Conservation (phyloP, 2,888 invertebrate species). For the Nudaria mundana region DNA sequence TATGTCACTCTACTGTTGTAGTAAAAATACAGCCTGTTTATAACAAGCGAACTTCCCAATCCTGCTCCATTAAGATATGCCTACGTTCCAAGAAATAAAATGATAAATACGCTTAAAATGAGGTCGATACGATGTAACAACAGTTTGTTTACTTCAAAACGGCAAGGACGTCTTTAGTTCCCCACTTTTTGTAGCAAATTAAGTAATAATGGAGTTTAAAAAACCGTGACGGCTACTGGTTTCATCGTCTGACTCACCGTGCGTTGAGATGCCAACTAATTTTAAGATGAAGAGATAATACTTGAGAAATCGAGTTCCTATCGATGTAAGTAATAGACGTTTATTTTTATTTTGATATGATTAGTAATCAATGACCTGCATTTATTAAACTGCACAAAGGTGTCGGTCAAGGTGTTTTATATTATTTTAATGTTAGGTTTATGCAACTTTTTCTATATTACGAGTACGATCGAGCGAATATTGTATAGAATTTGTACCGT, state of each 20-base stretch:
- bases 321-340: neutral
- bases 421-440: too few relatives aligned
- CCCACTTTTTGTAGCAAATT: slow-evolving; percentile 17
- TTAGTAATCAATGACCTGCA: neutral
- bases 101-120: slow-evolving; percentile 15
- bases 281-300: slow-evolving; percentile 3
- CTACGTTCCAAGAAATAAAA: slow-evolving; percentile 10
- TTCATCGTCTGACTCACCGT: slow-evolving; percentile 24
- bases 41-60: slow-evolving; percentile 3
- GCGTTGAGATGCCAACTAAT: slow-evolving; percentile 32
- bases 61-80: slow-evolving; percentile 21
- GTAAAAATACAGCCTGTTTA: neutral
- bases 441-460: too few relatives aligned
- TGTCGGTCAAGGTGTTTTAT: neutral
- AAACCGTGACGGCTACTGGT: slow-evolving; percentile 33
- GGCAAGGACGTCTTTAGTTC: slow-evolving; percentile 26
- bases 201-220: slow-evolving; percentile 28
- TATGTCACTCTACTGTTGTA: too few relatives aligned
- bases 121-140: slow-evolving; percentile 16
- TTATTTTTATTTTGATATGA: neutral
- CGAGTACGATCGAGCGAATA: too few relatives aligned
- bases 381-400: neutral
- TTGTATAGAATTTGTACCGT: neutral
- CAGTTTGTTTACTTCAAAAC: slow-evolving; percentile 25
- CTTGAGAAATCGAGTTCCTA: neutral